Evolutionary conservation across 2,113 vertebrate species (phyloP).

Genomic region (Urocynchramus pylzowi): DNA sequence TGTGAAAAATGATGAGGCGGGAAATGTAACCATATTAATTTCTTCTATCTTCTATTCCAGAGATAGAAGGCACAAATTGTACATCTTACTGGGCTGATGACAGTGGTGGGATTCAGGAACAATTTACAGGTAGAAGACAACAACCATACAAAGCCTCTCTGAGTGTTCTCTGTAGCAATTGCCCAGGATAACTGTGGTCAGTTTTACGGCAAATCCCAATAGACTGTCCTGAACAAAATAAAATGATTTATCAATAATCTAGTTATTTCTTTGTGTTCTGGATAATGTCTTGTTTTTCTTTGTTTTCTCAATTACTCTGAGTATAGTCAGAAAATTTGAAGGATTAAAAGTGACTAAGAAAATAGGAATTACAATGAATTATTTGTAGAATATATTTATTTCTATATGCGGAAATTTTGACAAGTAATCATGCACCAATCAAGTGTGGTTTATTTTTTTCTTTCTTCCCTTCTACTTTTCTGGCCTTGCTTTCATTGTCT

Average conservation of each 20-base stretch:
- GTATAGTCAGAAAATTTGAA: background rate
- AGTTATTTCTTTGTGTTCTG: background rate
- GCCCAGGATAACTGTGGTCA: accelerated
- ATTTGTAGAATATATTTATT: background rate
- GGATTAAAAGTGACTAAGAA: background rate
- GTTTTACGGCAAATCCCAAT: background rate
- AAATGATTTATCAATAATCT: background rate
- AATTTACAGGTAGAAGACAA: background rate
- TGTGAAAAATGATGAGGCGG: background rate
- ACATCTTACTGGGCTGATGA: background rate
- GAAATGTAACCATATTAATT: background rate
- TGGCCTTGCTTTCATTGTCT: background rate
- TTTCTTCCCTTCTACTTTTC: background rate
- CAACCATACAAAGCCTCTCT: background rate
- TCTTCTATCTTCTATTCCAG: background rate
- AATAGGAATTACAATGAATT: background rate
- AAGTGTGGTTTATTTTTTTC: accelerated
- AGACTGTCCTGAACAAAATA: background rate
- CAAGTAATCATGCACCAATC: background rate
- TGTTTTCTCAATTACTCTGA: background rate
- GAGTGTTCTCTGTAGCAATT: background rate
- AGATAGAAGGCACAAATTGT: background rate
- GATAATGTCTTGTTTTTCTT: background rate
- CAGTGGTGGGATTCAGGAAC: background rate
- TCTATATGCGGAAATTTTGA: background rate